Percentiles rank a stretch among this genome's conserved stretches.
phyloP scores from a whole-genome alignment of 2,888 invertebrate species.

The Colletes collaris region DNA sequence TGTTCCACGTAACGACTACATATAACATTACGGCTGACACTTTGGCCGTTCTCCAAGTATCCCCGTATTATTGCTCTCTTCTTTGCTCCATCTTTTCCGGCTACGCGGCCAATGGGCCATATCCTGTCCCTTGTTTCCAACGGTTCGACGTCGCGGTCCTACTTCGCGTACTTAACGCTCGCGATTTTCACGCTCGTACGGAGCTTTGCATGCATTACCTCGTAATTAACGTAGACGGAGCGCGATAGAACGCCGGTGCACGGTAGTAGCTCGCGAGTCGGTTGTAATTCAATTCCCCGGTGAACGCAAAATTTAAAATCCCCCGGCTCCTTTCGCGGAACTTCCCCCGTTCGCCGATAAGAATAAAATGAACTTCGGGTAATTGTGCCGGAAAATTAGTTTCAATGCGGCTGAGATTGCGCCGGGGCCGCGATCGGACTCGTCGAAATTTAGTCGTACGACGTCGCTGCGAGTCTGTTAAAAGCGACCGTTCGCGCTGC shows the following conservation, averaged over 20 bases:
- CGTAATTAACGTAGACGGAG: conserved; percentile 72
- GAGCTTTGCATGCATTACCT: conserved; percentile 74
- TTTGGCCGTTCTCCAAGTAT: conserved; percentile 78
- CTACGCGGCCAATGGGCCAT: conserved; percentile 42
- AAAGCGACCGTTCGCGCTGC: conserved; percentile 31
- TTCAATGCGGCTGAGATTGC: conserved; percentile 5
- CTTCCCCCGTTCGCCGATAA: background rate
- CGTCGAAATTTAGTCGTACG: conserved; percentile 43
- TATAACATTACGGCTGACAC: conserved; percentile 75
- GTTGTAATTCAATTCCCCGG: too few species aligned
- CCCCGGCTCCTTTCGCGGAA: background rate
- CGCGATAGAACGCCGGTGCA: background rate
- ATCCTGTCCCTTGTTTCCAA: conserved; percentile 29
- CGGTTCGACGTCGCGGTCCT: conserved; percentile 1
- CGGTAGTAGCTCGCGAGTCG: too few species aligned
- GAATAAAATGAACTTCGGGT: conserved; percentile 20
- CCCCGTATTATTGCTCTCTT: conserved; percentile 73
- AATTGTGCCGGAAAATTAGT: conserved; percentile 38
- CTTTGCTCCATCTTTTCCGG: conserved; percentile 32
- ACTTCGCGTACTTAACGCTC: conserved; percentile 62
- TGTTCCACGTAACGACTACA: conserved; percentile 75
- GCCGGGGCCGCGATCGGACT: conserved; percentile 23
- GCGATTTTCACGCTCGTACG: conserved; percentile 56
- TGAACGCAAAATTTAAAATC: background rate
- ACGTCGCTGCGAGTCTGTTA: conserved; percentile 37